Evolutionary conservation across 2,113 vertebrate genomes (phyloP), one percentile per base, ranked within the genome.

Genomic region (Vidua macroura): DNA sequence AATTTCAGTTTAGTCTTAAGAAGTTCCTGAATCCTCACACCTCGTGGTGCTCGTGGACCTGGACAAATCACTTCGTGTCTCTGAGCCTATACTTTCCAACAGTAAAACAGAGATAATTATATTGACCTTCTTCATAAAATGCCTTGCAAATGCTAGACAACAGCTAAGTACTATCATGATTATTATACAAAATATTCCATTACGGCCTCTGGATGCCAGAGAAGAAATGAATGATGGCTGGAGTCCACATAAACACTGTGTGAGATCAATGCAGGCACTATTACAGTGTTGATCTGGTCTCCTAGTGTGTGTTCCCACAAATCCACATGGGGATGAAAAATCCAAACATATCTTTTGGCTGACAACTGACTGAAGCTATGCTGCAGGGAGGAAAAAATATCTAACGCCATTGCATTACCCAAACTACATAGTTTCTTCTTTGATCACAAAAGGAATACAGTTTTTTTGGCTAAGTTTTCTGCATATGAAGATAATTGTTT

Each of bases 291-390:
- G 88, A 76, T 92, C 76, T 93, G 90, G 75, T 80, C 79, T 95
- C 90, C 76, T 83, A 53, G 68, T 43, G 56, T 12, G 22, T 81
- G 68, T 93, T 94, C 88, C 91, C 83, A 93, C 91, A 93, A 86
- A 94, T 77, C 63, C 94, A 90, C 95, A 86, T 18, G 73, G 86
- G 80, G 52, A 72, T 84, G 80, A 92, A 92, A 88, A 91, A 92
- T 86, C 80, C 88, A 96, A 94, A 94, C 92, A 82, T 92, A 93
- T 92, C 95, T 92, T 72, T 94, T 96, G 96, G 92, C 92, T 94
- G 86, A 86, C 76, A 94, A 74, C n/a, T 51, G 43, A 77, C 59
- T 86, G 60, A 70, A 95, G 88, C 63, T 86, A 33, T 62, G 59
- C 58, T 62, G 67, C 13, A 80, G 52, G 63, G 59, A 94, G 64